Evolutionary conservation across 2,888 invertebrate species (phyloP).

Genomic region (Labia minor): DNA sequence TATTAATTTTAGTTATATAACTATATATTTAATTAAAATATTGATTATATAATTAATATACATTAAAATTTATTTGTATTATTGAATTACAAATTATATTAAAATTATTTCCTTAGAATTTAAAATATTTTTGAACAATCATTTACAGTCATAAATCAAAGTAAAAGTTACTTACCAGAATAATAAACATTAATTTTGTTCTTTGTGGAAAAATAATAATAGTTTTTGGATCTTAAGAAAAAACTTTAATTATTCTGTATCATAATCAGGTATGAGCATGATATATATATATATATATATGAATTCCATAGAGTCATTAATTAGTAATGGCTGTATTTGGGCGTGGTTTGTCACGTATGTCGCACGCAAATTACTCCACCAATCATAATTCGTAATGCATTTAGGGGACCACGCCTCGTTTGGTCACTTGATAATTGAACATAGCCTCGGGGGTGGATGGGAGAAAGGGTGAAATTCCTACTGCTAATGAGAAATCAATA

Average conservation of each 20-base stretch:
- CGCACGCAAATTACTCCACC: conserved; percentile 13
- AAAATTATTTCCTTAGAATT: too few relatives aligned
- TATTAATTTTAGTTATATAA: too few relatives aligned
- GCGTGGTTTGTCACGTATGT: conserved; percentile 8
- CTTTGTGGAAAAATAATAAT: too few relatives aligned
- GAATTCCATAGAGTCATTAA: background rate
- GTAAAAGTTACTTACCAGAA: too few relatives aligned
- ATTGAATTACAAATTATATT: too few relatives aligned
- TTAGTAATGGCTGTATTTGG: conserved; percentile 8
- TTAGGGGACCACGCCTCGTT: conserved; percentile 8
- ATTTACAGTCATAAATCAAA: too few relatives aligned
- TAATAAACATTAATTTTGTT: too few relatives aligned
- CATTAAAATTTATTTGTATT: too few relatives aligned
- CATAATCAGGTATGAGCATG: background rate
- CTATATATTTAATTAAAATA: too few relatives aligned
- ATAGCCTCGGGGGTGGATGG: background rate
- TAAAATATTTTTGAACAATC: too few relatives aligned
- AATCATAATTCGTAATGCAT: conserved; percentile 13
- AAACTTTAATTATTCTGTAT: background rate
- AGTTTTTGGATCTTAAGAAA: too few relatives aligned
- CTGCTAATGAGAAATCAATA: conserved; percentile 13
- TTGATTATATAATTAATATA: too few relatives aligned
- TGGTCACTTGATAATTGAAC: conserved; percentile 13
- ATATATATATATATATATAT: background rate
- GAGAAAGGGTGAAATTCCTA: background rate